These are phyloP conservation scores for Hyalella azteca DNA, from an alignment of 2,888 invertebrate species.

Conservation along the genomic window DNA sequence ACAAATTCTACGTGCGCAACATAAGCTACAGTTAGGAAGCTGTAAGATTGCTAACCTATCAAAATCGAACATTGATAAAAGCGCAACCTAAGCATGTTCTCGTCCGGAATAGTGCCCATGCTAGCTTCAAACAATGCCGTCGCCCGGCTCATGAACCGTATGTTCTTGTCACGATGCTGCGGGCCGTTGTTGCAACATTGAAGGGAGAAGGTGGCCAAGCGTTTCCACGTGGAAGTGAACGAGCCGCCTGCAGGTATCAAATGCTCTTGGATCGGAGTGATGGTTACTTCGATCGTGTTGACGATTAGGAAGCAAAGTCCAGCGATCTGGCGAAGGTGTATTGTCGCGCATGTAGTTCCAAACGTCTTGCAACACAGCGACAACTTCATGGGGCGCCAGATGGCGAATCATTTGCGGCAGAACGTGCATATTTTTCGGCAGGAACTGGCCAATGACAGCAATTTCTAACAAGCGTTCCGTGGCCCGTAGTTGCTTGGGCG, in stretches of 20 bases:
- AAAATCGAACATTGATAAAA: too few relatives aligned
- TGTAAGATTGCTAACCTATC: too few relatives aligned
- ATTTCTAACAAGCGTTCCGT: conserved; percentile 70
- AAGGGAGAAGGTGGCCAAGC: conserved; percentile 56
- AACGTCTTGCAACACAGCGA: conserved; percentile 79
- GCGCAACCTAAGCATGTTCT: too few relatives aligned
- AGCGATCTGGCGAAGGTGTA: conserved; percentile 78
- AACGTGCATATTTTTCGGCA: conserved; percentile 81
- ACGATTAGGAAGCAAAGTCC: conserved; percentile 68
- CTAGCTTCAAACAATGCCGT: too few relatives aligned
- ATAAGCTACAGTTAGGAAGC: too few relatives aligned
- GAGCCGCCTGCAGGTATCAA: conserved; percentile 78
- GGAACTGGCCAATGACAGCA: conserved; percentile 81
- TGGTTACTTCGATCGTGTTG: conserved; percentile 49
- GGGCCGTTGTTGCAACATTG: conserved; percentile 19
- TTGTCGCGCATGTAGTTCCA: conserved; percentile 90
- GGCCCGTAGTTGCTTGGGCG: conserved; percentile 60
- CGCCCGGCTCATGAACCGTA: too few relatives aligned
- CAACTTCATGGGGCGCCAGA: conserved; percentile 69
- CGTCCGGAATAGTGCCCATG: too few relatives aligned
- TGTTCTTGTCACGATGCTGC: conserved; percentile 27
- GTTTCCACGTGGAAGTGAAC: conserved; percentile 78
- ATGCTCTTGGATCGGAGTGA: conserved; percentile 72
- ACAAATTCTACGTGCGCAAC: too few relatives aligned
- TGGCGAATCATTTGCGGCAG: conserved; percentile 67